Evolutionary conservation across 2,113 vertebrate species (phyloP), one percentile per base, ranked within the genome.

Genomic region (Empidonax traillii): DNA sequence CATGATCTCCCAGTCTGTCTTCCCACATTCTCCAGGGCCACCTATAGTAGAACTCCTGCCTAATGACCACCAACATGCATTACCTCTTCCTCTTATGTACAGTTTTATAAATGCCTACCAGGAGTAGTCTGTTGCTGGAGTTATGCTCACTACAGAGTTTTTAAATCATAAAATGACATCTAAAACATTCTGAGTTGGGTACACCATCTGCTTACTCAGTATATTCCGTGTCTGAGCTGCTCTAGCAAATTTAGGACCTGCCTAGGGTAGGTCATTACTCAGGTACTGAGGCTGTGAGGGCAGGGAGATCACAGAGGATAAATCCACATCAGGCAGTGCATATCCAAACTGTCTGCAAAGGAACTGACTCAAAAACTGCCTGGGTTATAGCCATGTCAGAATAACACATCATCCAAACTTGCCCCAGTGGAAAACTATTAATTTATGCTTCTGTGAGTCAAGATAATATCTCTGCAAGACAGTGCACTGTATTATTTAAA

Each of bases 151-250:
- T 71, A 72, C 9, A 35, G 3, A 35, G 28, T 37, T 95, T 90
- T 86, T 92, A 94, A 94, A 91, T 92, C 75, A 72, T 39, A 77
- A 93, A 91, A 80, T 94, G 51, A 46, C 47, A 90, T 86, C 83
- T 90, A 77, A 91, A 84, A 20, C 10, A 61, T 75, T 77, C 28
- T 65, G 61, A 92, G 52, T 72, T 65, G 35, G 15, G 37, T 68
- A 39, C 15, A 65, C 35, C 28, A 37, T 76, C 65, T 95, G 85
- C 88, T 94, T 94, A 89, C 49, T 88, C 69, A 59, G 83, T 92
- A 30, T 35, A 72, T 75, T 63, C 9, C 1, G 14, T 53, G 22
- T n/a, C 61, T 92, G 72, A 69, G 46, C 76, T 85, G 33, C 58
- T 72, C 12, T 53, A 78, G 31, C 44, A 88, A 72, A 92, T 86